Conservation (phyloP, 2,113 vertebrate species). For the Prolemur simus region DNA sequence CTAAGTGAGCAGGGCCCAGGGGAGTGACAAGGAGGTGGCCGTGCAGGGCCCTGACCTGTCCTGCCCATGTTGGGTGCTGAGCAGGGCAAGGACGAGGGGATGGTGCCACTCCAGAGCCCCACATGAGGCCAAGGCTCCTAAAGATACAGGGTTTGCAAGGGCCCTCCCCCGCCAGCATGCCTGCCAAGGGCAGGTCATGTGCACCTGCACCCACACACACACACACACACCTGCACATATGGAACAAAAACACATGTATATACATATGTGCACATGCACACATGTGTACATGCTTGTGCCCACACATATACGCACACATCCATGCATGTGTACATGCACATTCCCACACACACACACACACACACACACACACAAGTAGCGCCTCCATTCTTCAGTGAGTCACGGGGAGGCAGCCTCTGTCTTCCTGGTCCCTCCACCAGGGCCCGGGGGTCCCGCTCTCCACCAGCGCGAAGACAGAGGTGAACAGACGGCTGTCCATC, state of each 20-base stretch:
- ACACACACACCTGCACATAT: no score
- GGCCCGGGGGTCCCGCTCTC: background rate
- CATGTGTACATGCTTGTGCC: fast-evolving
- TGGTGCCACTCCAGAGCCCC: fast-evolving
- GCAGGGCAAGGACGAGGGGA: fast-evolving
- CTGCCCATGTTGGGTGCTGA: no score
- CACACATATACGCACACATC: fast-evolving
- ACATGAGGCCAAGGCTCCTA: fast-evolving
- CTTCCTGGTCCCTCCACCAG: background rate
- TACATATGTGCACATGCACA: fast-evolving
- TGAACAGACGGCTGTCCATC: fast-evolving
- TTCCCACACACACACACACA: no score
- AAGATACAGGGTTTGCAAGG: fast-evolving
- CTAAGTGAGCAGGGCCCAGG: background rate
- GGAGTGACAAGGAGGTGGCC: background rate
- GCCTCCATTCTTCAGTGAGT: background rate
- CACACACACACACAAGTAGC: no score
- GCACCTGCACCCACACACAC: background rate
- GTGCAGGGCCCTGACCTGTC: fast-evolving
- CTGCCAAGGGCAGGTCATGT: background rate
- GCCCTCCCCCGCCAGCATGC: fast-evolving
- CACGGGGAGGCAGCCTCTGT: background rate
- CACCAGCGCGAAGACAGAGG: background rate
- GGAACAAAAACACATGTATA: background rate
- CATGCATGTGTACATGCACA: no score